Conservation (phyloP, 1,140 invertebrate species). For the Nasonia giraulti region DNA sequence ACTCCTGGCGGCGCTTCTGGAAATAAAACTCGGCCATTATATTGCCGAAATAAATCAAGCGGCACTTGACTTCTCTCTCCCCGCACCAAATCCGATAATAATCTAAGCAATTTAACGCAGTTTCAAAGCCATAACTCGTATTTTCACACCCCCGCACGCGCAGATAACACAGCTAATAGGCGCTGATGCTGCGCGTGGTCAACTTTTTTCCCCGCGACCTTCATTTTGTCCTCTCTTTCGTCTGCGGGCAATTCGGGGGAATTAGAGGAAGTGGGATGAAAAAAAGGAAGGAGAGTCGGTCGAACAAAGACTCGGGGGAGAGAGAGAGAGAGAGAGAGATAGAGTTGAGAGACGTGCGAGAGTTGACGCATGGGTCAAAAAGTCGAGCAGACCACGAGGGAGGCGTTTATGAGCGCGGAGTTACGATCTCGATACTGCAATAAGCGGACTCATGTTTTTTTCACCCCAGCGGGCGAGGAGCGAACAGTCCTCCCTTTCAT, state of each 20-base stretch:
- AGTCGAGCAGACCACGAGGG: slow-evolving; percentile 50
- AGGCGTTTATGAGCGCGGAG: slow-evolving; percentile 68
- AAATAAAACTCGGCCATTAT: not conserved
- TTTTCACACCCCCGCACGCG: not conserved
- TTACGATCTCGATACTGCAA: slow-evolving; percentile 73
- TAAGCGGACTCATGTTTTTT: slow-evolving; percentile 60
- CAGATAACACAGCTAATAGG: too few species aligned
- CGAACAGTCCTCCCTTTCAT: not conserved
- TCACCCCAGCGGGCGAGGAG: slow-evolving; percentile 36
- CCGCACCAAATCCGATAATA: not conserved
- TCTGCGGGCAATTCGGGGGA: not conserved
- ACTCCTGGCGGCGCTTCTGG: not conserved
- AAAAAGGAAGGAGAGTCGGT: not conserved
- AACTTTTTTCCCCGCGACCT: not conserved
- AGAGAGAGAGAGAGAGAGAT: not conserved
- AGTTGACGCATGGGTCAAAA: slow-evolving; percentile 40
- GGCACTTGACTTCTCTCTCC: not conserved
- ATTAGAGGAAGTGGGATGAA: not conserved
- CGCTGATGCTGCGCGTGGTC: too few species aligned
- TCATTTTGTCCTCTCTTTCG: not conserved
- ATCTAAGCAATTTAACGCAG: slow-evolving; percentile 1
- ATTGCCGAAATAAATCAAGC: slow-evolving; percentile 4
- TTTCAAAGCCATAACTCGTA: slow-evolving; percentile 3
- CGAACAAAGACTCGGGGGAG: not conserved
- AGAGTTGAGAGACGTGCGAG: not conserved